Evolutionary conservation across 2,113 vertebrate genomes (phyloP).

Genomic region (Dinomys branickii): DNA sequence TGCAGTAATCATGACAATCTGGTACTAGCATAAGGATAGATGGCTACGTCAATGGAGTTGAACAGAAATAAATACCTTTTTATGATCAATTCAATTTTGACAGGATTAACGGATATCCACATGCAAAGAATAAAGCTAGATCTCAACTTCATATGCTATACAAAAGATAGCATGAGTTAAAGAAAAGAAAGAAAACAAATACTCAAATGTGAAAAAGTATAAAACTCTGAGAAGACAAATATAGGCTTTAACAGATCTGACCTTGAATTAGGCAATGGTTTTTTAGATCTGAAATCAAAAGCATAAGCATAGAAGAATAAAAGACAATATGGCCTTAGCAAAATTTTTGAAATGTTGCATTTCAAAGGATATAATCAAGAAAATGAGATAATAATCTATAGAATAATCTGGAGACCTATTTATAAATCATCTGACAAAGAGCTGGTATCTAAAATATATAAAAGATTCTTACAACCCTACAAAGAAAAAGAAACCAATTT

Average conservation of each 20-base stretch:
- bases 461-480: not conserved
- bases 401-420: not conserved
- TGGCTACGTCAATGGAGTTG: not conserved
- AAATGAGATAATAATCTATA: not conserved
- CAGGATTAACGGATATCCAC: not conserved
- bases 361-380: not conserved
- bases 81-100: not conserved
- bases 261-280: not conserved
- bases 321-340: not conserved
- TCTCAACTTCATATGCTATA: not conserved
- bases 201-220: not conserved
- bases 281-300: constrained; percentile 12
- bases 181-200: not conserved
- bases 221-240: constrained; percentile 2
- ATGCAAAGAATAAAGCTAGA: not conserved
- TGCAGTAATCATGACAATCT: not conserved
- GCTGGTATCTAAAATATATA: not conserved
- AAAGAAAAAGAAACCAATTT: constrained; percentile 12
- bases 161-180: not conserved
- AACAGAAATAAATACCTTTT: not conserved
- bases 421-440: not conserved
- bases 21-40: not conserved
- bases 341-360: not conserved
- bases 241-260: not conserved
- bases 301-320: not conserved